Evolutionary conservation across 2,888 invertebrate species (phyloP).

Genomic region (Amitus sp.): DNA sequence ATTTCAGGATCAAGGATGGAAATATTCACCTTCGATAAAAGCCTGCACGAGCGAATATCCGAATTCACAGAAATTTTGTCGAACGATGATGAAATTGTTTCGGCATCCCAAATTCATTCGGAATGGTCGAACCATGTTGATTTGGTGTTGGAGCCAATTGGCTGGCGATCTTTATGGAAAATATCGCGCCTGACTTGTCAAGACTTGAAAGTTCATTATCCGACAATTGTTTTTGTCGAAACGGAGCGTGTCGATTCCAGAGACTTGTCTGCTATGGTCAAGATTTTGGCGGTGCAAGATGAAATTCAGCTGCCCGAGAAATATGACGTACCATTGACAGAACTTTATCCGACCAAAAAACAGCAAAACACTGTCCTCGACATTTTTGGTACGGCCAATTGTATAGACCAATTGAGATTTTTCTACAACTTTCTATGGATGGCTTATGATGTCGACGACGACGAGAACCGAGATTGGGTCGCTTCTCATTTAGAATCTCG

Average conservation of each 20-base stretch:
- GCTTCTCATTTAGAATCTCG: conserved; percentile 69
- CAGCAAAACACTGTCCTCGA: conserved; percentile 71
- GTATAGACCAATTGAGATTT: conserved; percentile 74
- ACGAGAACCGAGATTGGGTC: conserved; percentile 71
- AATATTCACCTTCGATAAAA: conserved; percentile 71
- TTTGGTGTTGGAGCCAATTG: conserved; percentile 72
- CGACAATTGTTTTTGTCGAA: conserved; percentile 72
- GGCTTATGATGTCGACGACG: conserved; percentile 78
- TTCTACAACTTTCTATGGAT: conserved; percentile 75
- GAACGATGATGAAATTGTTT: conserved; percentile 60
- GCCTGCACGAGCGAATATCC: conserved; percentile 68
- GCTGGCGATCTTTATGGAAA: conserved; percentile 79
- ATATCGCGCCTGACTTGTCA: conserved; percentile 74
- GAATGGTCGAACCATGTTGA: conserved; percentile 72
- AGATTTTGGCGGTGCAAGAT: conserved; percentile 74
- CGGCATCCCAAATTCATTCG: conserved; percentile 67
- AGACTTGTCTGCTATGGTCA: conserved; percentile 70
- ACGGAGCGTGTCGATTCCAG: conserved; percentile 70
- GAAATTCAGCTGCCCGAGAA: conserved; percentile 72
- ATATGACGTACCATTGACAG: conserved; percentile 71
- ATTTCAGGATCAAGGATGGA: conserved; percentile 65
- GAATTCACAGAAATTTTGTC: conserved; percentile 69
- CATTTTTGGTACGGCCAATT: conserved; percentile 71
- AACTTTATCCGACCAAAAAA: conserved; percentile 74
- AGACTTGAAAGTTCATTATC: conserved; percentile 73